Base-by-base conservation (phyloP, 2,888 invertebrate genomes). In the Torymus texanus region DNA sequence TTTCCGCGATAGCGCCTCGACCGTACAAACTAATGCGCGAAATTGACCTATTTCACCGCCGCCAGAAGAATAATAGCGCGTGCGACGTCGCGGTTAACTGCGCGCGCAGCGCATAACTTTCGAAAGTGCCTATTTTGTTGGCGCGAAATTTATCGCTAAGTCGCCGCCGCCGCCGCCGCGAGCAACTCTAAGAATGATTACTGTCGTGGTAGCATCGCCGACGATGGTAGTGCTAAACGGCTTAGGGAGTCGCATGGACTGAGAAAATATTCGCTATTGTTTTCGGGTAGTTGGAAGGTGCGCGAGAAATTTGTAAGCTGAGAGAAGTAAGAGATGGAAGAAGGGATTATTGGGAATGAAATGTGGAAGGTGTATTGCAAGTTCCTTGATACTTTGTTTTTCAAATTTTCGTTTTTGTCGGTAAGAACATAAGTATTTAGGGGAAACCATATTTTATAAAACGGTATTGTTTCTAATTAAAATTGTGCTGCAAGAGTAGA, bases 1-100 rank as follows among this genome's bases (percentile, higher is more conserved):
- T 66, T 71, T 65, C 59, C 8, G 74, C 13, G 68, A 68, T 41
- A 71, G 53, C 67, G 63, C 51, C 16, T 21, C 67, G 63, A 21
- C 21, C 41, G 78, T 24, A 41, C 65, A 72, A 80, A 80, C 76
- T 70, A 80, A 76, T 73, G 80, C 67, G 21, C 29, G 51, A 73
- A 80, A 80, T 80, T 76, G 76, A 76, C 80, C 80, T 24, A 80
- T 73, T 76, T 73, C 56, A 51, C 50, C 24, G 1, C 14, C 50
- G 1, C 55, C 10, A 12, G 70, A 80, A 76, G 77, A 80, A 80
- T 80, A 77, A 77, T 80, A 50, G 77, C 68, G 50, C 24, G 14
- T 21, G 18, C 53, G 75, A 53, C 63, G 41, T 41, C 41, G 41
- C 41, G 29, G 59, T 78, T 78, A 78, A 73, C 63, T 71, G 55